phyloP scores from a whole-genome alignment of 1,140 invertebrate species.

The Panagrolaimus sp. region DNA sequence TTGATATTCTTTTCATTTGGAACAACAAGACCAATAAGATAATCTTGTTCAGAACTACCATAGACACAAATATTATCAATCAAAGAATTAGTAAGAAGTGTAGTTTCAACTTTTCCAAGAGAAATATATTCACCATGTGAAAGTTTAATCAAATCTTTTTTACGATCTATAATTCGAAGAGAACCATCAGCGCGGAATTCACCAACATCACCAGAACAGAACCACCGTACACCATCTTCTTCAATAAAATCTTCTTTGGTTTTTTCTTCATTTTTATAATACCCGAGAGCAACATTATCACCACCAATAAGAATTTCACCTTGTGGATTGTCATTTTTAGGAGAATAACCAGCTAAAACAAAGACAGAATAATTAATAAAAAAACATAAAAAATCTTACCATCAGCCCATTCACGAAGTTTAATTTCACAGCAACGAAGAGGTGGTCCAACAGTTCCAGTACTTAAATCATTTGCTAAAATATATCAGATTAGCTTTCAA shows the following conservation, averaged over 20 bases:
- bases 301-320: conserved; percentile 89
- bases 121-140: conserved; percentile 86
- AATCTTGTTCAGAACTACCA: conserved; percentile 75
- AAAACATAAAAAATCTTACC: conserved; percentile 24
- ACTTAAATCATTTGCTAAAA: conserved; percentile 65
- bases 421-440: conserved; percentile 75
- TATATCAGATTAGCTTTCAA: not conserved
- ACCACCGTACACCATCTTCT: conserved; percentile 76
- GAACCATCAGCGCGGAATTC: conserved; percentile 83
- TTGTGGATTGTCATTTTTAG: conserved; percentile 80
- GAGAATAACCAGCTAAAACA: conserved; percentile 67
- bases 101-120: conserved; percentile 75
- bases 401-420: conserved; percentile 87
- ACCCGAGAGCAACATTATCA: conserved; percentile 80
- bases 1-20: conserved; percentile 67
- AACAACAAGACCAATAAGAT: conserved; percentile 81
- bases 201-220: conserved; percentile 91
- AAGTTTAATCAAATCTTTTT: conserved; percentile 95
- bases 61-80: conserved; percentile 96
- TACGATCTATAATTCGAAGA: conserved; percentile 93
- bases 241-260: conserved; percentile 84
- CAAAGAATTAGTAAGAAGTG: conserved; percentile 81
- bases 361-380: no score
- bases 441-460: conserved; percentile 83
- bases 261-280: conserved; percentile 83